These are phyloP conservation scores for Rotaria magnacalcarata DNA, from an alignment of 2,888 invertebrate genomes.

Conservation along the genomic window DNA sequence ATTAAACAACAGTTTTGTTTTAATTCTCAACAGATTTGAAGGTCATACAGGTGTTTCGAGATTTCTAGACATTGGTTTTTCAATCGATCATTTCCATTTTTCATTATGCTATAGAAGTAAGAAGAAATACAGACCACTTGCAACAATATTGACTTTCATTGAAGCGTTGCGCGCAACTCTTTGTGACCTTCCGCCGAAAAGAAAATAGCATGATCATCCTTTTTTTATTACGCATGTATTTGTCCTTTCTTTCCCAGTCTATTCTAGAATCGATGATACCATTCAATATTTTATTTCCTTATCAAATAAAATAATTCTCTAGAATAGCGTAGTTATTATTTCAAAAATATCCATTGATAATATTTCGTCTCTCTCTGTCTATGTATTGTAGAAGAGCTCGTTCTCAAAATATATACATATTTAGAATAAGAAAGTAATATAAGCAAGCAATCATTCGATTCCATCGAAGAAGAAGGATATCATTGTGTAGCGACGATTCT, in stretches of 20 bases:
- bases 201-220: background rate
- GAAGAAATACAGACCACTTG: background rate
- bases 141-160: background rate
- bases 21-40: no score
- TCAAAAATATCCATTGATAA: background rate
- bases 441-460: background rate
- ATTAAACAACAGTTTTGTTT: no score
- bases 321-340: background rate
- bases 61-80: background rate
- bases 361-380: no score
- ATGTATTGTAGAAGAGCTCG: background rate
- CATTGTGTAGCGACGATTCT: background rate
- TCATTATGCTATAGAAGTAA: no score
- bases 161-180: background rate
- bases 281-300: background rate
- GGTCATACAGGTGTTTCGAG: background rate
- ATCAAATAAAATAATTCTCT: background rate
- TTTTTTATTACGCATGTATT: background rate
- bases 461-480: background rate
- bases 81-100: no score
- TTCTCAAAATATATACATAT: background rate
- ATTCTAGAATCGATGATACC: background rate
- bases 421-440: background rate
- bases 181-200: background rate
- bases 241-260: background rate